Conservation (phyloP, 1,140 invertebrate species). For the Phthorimaea operculella region DNA sequence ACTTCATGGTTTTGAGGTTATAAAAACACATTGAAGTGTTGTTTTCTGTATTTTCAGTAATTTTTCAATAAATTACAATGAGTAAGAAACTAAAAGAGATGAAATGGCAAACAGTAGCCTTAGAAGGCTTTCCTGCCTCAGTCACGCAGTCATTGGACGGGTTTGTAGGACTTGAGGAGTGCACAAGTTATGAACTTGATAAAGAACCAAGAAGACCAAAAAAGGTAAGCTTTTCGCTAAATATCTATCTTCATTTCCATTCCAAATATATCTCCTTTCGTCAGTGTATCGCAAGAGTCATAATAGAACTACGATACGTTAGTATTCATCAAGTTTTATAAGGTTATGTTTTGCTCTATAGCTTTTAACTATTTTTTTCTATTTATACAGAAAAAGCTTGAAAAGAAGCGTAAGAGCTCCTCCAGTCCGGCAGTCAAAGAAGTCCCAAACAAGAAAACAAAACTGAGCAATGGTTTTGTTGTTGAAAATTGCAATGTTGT, state of each 20-base stretch:
- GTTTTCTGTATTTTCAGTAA: no score
- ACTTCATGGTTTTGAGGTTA: no score
- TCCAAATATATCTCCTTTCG: constrained; percentile 3
- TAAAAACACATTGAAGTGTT: no score
- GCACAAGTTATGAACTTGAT: constrained; percentile 69
- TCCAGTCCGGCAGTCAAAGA: constrained; percentile 16
- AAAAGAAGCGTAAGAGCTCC: constrained; percentile 26
- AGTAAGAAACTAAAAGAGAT: constrained; percentile 51
- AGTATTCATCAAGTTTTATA: neutral
- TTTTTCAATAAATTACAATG: constrained; percentile 20
- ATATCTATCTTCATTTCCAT: constrained; percentile 3
- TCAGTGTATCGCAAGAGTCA: neutral
- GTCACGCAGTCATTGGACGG: constrained; percentile 64
- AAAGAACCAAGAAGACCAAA: constrained; percentile 42
- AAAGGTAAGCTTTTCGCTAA: constrained; percentile 31
- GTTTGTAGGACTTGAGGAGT: constrained; percentile 73
- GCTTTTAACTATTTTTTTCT: neutral
- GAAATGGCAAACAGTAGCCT: constrained; percentile 69
- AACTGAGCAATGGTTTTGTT: constrained; percentile 46
- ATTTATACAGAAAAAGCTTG: constrained; percentile 13
- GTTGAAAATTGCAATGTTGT: constrained; percentile 37
- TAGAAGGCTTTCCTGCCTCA: constrained; percentile 65
- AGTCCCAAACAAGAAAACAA: constrained; percentile 38
- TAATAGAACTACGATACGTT: no score
- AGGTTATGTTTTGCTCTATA: neutral